Evolutionary conservation across 1,140 invertebrate genomes (phyloP), one percentile per base, ranked within the genome.

Genomic region (Euura lappo): DNA sequence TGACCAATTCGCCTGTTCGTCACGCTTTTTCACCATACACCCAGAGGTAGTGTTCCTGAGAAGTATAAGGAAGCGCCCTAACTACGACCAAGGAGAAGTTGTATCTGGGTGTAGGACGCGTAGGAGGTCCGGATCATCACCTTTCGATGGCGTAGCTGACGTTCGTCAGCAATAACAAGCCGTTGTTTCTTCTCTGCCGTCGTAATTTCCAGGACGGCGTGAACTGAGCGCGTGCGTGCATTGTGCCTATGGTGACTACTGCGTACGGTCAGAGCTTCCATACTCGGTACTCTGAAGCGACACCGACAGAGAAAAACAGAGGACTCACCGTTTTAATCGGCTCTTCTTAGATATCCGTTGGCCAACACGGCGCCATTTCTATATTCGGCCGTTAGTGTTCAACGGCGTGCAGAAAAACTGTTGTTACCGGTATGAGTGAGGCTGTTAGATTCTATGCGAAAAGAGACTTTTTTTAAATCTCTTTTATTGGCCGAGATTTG

Each of bases 301-400:
- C 77, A 77, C 77, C 80, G 79, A 76, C 75, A 74, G 44, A 74
- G 77, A 81, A 80, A 81, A 81, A 81, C 77, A 75, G 68, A 76
- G 68, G 69, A 69, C 68, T 60, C 73, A 64, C 69, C 74, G 71
- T 76, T 81, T 79, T 79, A 79, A 81, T 81, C 80, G 77, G 76
- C 79, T 76, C 70, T 78, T 80, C 79, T 77, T 74, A 70, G 70
- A 73, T 69, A 74, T 75, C 70, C 44, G 73, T 45, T 69, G 73
- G 66, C 60, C 47, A 60, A 11, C 68, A 71, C 76, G 77, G 75
- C 75, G 77, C 76, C 78, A 74, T 78, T 78, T 79, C 76, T 78
- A 81, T 81, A 81, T 81, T 81, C 78, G 73, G 45, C 72, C 76
- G 75, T 81, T 81, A 79, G 79, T 75, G 28, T 78, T 71, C 73